Percentiles rank a stretch among this genome's conserved stretches.
Conservation (phyloP, 2,888 invertebrate species). For the Drosophila demipolita region DNA sequence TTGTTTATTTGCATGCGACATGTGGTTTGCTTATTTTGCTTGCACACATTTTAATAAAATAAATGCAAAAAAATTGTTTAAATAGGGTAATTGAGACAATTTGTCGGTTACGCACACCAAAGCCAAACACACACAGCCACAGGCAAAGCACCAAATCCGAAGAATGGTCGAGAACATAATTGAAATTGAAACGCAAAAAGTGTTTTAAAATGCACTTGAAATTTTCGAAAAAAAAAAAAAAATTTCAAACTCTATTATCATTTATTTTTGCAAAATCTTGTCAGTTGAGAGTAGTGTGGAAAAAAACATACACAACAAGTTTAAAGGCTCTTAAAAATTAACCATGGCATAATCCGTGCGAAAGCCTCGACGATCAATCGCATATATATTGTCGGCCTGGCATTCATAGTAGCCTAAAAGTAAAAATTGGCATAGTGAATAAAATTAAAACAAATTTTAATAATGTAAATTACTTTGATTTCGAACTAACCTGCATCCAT, state of each 20-base stretch:
- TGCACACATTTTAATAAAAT: constrained; percentile 78
- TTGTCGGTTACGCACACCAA: constrained; percentile 68
- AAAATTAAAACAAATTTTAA: too few relatives aligned
- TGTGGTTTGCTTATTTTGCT: constrained; percentile 57
- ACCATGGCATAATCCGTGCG: constrained; percentile 91
- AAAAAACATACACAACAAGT: not conserved
- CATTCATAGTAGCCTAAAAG: constrained; percentile 91
- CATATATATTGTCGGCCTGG: constrained; percentile 96
- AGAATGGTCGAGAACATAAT: constrained; percentile 59
- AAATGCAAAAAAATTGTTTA: constrained; percentile 79
- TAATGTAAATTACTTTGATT: not conserved
- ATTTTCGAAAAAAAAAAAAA: constrained; percentile 28
- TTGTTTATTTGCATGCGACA: constrained; percentile 45
- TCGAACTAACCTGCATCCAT: constrained; percentile 92
- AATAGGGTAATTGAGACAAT: constrained; percentile 84
- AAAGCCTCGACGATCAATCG: constrained; percentile 94
- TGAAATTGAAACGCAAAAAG: constrained; percentile 42
- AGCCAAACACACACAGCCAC: not conserved
- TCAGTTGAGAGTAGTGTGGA: not conserved
- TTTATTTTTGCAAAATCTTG: constrained; percentile 21
- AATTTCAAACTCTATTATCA: not conserved
- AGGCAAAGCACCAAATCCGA: constrained; percentile 1
- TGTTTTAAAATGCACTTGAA: constrained; percentile 35
- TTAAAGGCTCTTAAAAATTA: constrained; percentile 76
- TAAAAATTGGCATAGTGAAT: not conserved